A percentile compares a stretch with the other conserved stretches of the same genome.
phyloP scores from a whole-genome alignment of 2,888 invertebrate genomes.

The Cremastinae sp. region DNA sequence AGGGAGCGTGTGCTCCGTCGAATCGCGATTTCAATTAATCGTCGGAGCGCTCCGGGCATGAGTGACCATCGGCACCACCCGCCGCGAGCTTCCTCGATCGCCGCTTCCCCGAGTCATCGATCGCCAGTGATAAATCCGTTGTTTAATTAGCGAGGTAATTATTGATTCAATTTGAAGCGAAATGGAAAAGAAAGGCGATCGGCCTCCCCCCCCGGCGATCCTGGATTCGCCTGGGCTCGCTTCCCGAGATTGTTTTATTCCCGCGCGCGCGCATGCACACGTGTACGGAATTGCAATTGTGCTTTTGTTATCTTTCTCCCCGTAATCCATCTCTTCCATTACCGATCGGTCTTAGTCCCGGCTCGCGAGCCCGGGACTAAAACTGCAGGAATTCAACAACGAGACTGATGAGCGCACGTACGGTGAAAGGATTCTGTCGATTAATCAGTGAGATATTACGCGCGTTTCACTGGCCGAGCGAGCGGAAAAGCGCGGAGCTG shows the following conservation, averaged over 20 bases:
- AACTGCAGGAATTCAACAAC: conserved; percentile 4
- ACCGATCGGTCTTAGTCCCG: not conserved
- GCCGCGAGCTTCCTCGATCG: conserved; percentile 35
- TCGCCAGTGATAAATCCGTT: conserved; percentile 58
- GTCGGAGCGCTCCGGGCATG: conserved; percentile 37
- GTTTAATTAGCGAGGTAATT: conserved; percentile 63
- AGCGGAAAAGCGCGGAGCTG: not conserved
- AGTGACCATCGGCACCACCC: conserved; percentile 57
- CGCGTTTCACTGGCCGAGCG: conserved; percentile 18
- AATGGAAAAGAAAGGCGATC: conserved; percentile 5
- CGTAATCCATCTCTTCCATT: not conserved
- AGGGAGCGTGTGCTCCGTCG: conserved; percentile 29
- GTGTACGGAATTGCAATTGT: conserved; percentile 46
- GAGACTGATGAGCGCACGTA: conserved; percentile 21
- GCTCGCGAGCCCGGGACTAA: conserved; percentile 3
- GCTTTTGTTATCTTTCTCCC: conserved; percentile 9
- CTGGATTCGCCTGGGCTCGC: too few species aligned
- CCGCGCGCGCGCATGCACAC: conserved; percentile 6
- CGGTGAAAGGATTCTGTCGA: conserved; percentile 46
- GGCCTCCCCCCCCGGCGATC: conserved; percentile 7
- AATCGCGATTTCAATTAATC: conserved; percentile 61
- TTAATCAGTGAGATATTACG: conserved; percentile 54
- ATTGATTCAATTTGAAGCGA: conserved; percentile 37
- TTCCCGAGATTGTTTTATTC: too few species aligned
- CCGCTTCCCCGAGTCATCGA: conserved; percentile 28